A percentile compares a stretch with the other conserved stretches of the same genome.
Evolutionary conservation across 2,113 vertebrate species (phyloP).

Genomic region (Prunella fulvescens): DNA sequence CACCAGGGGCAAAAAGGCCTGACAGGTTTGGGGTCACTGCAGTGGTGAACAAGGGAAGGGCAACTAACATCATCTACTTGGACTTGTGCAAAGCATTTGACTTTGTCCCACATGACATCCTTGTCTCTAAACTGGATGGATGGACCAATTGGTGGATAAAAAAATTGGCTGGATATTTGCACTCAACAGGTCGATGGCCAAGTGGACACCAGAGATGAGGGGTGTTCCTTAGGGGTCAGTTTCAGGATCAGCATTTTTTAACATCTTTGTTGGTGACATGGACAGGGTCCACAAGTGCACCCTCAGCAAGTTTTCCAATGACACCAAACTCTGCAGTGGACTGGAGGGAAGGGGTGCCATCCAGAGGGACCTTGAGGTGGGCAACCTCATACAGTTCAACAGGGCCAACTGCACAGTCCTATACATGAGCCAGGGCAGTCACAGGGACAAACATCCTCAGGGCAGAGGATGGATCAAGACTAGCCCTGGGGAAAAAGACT

Average conservation of each 20-base stretch:
- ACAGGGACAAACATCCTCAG: neutral
- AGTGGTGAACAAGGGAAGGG: neutral
- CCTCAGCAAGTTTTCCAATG: neutral
- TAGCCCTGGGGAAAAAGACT: neutral
- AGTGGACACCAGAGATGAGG: neutral
- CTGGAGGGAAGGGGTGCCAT: neutral
- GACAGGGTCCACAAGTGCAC: neutral
- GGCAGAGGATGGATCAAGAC: neutral
- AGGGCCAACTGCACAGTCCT: neutral
- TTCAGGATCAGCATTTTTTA: neutral
- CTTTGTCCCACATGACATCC: neutral
- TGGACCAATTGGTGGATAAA: neutral
- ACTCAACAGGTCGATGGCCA: fast-evolving
- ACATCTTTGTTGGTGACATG: neutral
- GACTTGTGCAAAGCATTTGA: neutral
- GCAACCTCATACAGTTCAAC: neutral
- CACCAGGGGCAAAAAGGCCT: neutral
- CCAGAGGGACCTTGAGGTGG: neutral
- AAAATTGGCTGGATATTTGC: neutral
- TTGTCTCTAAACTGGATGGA: neutral
- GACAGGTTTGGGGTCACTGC: neutral
- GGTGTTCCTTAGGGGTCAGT: neutral
- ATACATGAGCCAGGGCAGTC: neutral
- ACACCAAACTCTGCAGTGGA: fast-evolving
- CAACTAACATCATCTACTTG: neutral